Evolutionary conservation across 2,113 vertebrate genomes (phyloP), one percentile per base, ranked within the genome.

Genomic region (Paramisgurnus dabryanus): DNA sequence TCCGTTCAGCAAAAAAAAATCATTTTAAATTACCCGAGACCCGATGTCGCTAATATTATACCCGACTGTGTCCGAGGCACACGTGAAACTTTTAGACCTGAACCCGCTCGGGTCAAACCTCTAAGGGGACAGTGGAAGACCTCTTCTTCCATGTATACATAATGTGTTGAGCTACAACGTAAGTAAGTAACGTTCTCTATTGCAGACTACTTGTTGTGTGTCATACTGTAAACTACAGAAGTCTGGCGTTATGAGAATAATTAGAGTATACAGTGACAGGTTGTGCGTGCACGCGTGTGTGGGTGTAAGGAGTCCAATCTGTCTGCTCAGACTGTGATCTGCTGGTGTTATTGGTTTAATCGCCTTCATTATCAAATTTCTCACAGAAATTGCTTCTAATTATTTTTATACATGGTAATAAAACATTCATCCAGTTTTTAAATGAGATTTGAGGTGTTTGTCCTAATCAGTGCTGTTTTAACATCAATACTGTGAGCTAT

Each of bases 231-330:
- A 60, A 45, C 55, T 55, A 60, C 55, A 76, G 57, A 50, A 43
- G 39, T 64, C 64, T 76, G n/a, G 58, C 22, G 7, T 50, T 47
- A 47, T 76, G 73, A 50, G 41, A 63, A 64, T 76, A 64, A 76
- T 64, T 76, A 76, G 60, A 76, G 73, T 76, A 64, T 76, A 50
- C 57, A 76, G 15, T 76, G 60, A 63, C 57, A 64, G 72, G n/a
- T n/a, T 65, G 39, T 57, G 81, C 68, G 50, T 72, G 75, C 73
- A 67, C 40, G 80, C 45, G 79, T 15, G 47, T 49, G 63, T 78
- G 63, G 80, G 86, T 87, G 82, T 82, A 80, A 87, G 84, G 78
- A 47, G 73, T 78, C 82, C 82, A 83, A 86, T 87, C 71, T 85
- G 80, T 86, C 79, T 47, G 49, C 40, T 79, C 79, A 77, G 58